Base-by-base conservation (phyloP, 2,888 invertebrate genomes). In the Synergus japonicus region DNA sequence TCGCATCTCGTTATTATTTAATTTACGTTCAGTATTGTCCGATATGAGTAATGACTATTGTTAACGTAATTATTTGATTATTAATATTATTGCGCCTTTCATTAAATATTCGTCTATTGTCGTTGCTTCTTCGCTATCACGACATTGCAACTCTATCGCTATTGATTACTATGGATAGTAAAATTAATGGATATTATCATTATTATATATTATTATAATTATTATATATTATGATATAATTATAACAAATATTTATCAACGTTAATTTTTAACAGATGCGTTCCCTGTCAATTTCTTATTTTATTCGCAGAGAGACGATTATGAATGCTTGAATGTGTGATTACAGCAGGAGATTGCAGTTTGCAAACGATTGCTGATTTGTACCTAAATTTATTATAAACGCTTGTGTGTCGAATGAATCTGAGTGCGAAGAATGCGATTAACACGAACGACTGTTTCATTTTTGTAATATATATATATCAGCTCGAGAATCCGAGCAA, bases 21-120 rank as follows among this genome's bases (percentile, higher is more conserved):
- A 90, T 88, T 90, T 90, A 90, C 90, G 86, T 88, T 85, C 90
- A 90, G 90, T 90, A 90, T 90, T 90, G 86, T 86, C 84, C 82
- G 82, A 83, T 83, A 79, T 80, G 80, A 76, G 76, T 84, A 78
- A 81, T 77, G 76, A 81, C 78, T 81, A 82, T 79, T 78, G 76
- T 76, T 73, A 80, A 84, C 80, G 78, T 83, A 83, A 82, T 83
- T 64, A 81, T 44, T 60, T 80, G 46, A 82, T 78, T 79, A 76
- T 76, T 78, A 79, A 64, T 79, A 76, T 77, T 73, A 63, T 77
- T 49, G 44, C 41, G 44, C 44, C 64, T 41, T 22, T 67, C 60
- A 65, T 76, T 29, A 37, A 78, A 37, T 49, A 69, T 77, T 29
- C 46, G 44, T 49, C 63, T 49, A 76, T 41, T 44, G 67, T 41